Evolutionary conservation across 1,140 invertebrate genomes (phyloP), one percentile per base, ranked within the genome.

Genomic region (Rhizoglyphus robini): DNA sequence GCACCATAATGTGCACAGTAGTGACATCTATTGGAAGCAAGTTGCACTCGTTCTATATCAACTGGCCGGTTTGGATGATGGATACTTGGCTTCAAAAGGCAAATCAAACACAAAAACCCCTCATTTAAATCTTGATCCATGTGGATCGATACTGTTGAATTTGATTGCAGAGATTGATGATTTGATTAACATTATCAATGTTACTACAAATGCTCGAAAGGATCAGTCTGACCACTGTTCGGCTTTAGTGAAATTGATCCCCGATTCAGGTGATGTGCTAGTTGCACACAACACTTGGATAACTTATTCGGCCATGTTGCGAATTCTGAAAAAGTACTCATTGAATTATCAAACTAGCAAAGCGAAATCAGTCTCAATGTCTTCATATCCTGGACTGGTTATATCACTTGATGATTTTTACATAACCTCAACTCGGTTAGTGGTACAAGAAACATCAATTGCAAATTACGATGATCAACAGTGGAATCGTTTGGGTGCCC

Each of bases 361-460:
- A 1, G 86, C 86, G 0, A 75, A 76, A 62, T 80, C 82, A 4
- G 81, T 89, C 63, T 81, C 83, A 13, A 90, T 93, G 75, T 87
- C 90, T 1, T 87, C 90, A 0, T 96, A 94, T 75, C 90, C 92
- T 0, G 92, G 88, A 18, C 81, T 86, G 0, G 72, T 96, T 1
- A 85, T 84, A 36, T 94, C 90, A 31, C 84, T 86, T 51, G 91
- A 96, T 75, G 91, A 95, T 71, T 92, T 86, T 74, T 94, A 93
- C 72, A 73, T 84, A 13, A 75, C 81, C 31, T 82, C 81, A 11
- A 79, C 83, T 46, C 84, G 84, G 11, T 72, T 88, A 72, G 81
- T 84, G 70, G 72, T 79, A 0, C 76, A 81, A 59, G 86, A 88
- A 77, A 88, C 87, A 29, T 88, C 86, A 4, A 85, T 86, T 67